phyloP scores from a whole-genome alignment of 2,113 vertebrate species.

The Scatophagus argus region DNA sequence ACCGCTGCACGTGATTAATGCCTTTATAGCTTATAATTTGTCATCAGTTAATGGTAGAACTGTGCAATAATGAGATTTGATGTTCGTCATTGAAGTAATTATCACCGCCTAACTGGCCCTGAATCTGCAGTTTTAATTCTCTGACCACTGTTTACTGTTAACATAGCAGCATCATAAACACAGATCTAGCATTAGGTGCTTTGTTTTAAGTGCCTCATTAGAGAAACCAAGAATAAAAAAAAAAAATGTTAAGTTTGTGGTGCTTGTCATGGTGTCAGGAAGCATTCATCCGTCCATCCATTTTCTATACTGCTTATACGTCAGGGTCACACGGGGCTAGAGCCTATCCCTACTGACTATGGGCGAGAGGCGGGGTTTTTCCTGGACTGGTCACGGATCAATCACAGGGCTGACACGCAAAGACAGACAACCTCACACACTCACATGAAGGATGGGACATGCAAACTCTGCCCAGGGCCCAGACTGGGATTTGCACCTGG shows the following conservation, averaged over 20 bases:
- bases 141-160: constrained; percentile 38
- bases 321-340: too few relatives aligned
- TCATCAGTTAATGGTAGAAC: constrained; percentile 44
- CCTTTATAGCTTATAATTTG: constrained; percentile 14
- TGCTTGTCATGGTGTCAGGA: not conserved
- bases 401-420: too few relatives aligned
- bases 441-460: too few relatives aligned
- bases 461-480: too few relatives aligned
- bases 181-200: constrained; percentile 12
- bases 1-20: constrained; percentile 18
- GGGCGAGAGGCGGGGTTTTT: too few relatives aligned
- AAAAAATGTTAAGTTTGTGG: constrained; percentile 2
- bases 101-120: constrained; percentile 45
- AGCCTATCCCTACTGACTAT: too few relatives aligned
- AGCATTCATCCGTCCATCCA: not conserved
- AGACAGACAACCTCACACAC: too few relatives aligned
- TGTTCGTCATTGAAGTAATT: constrained; percentile 49
- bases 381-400: too few relatives aligned
- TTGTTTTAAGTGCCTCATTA: constrained; percentile 54
- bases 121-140: constrained; percentile 51
- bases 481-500: too few relatives aligned
- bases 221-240: constrained; percentile 31
- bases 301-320: too few relatives aligned
- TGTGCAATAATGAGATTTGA: constrained; percentile 36
- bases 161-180: constrained; percentile 52